Conservation (phyloP, 2,113 vertebrate genomes). For the Hippolais icterina region DNA sequence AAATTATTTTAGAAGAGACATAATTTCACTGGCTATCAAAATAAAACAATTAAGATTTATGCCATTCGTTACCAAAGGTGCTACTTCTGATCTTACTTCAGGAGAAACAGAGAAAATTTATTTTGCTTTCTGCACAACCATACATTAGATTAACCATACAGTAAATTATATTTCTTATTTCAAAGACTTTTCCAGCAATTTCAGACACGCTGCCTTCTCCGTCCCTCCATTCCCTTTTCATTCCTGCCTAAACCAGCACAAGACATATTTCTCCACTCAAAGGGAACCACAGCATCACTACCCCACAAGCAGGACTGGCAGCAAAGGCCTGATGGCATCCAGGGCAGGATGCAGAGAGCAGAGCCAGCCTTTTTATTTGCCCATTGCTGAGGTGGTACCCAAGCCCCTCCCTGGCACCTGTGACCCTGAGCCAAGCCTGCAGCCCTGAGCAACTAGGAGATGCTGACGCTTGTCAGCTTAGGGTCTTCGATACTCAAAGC, state of each 20-base stretch:
- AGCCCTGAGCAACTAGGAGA: not conserved
- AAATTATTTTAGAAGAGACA: not conserved
- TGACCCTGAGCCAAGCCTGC: not conserved
- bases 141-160: not conserved
- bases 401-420: not conserved
- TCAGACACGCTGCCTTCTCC: accelerated
- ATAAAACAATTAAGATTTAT: not conserved
- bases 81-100: not conserved
- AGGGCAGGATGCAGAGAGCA: not conserved
- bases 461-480: not conserved
- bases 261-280: not conserved
- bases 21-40: not conserved
- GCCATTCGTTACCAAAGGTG: not conserved
- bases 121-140: not conserved
- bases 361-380: not conserved
- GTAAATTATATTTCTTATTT: not conserved
- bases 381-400: not conserved
- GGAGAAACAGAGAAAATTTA: not conserved
- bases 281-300: not conserved
- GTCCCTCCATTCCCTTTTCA: not conserved
- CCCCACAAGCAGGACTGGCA: not conserved
- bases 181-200: not conserved
- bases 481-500: not conserved
- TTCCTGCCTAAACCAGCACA: not conserved
- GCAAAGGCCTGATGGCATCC: not conserved